Conservation (phyloP, 2,113 vertebrate genomes). For the Saccopteryx bilineata region DNA sequence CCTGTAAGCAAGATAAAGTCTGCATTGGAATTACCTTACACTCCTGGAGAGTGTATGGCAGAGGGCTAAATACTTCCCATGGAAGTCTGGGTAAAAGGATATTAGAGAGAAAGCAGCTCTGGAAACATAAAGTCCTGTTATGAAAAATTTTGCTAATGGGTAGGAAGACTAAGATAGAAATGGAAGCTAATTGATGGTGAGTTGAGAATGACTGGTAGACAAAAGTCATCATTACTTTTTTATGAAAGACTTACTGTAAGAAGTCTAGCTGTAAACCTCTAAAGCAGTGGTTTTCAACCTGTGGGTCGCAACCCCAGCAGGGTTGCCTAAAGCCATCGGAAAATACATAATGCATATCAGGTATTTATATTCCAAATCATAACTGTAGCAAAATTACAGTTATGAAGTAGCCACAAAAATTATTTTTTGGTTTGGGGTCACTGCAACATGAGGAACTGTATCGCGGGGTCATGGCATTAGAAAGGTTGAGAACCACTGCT, state of each 20-base stretch:
- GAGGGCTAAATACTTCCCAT: not conserved
- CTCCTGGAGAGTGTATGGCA: not conserved
- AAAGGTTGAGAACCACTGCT: no score
- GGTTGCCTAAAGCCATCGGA: no score
- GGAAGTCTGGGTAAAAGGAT: not conserved
- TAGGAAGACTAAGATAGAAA: not conserved
- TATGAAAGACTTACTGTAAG: not conserved
- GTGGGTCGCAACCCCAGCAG: no score
- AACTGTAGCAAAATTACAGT: no score
- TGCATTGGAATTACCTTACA: not conserved
- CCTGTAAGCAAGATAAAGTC: not conserved
- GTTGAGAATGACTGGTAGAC: not conserved
- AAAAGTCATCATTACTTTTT: not conserved
- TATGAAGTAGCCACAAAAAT: no score
- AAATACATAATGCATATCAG: no score
- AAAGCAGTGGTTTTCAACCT: not conserved
- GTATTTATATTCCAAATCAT: no score
- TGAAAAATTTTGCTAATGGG: not conserved
- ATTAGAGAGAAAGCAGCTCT: not conserved
- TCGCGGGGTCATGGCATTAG: no score
- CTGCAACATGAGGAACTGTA: no score
- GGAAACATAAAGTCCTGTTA: not conserved
- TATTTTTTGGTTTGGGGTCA: no score
- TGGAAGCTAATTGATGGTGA: not conserved
- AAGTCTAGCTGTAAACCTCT: not conserved